A percentile compares a stretch with the other conserved stretches of the same genome.
Conservation (phyloP, 2,113 vertebrate species). For the Columba janthina region DNA sequence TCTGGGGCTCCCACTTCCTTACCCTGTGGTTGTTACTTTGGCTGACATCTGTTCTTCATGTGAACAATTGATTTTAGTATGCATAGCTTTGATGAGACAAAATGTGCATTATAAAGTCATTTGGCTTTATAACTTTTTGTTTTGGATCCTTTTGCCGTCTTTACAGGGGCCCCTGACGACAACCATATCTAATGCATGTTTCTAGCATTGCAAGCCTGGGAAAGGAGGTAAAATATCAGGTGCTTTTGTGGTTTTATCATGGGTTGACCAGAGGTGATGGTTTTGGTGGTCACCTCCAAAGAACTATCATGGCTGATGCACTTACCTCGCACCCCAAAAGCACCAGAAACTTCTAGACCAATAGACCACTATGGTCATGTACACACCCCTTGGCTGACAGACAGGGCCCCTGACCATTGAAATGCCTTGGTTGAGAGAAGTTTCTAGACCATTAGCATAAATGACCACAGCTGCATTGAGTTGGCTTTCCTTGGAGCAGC, state of each 20-base stretch:
- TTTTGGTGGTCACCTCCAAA: neutral
- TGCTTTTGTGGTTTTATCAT: neutral
- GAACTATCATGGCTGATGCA: too few relatives aligned
- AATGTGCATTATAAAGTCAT: neutral
- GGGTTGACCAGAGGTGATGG: accelerated
- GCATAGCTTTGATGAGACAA: neutral
- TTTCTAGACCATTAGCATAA: too few relatives aligned
- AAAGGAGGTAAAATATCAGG: neutral
- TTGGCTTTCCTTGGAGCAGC: too few relatives aligned
- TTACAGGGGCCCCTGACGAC: neutral
- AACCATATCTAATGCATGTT: neutral
- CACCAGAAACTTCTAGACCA: too few relatives aligned
- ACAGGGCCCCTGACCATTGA: too few relatives aligned
- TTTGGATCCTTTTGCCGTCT: neutral
- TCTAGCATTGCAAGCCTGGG: neutral
- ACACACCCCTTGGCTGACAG: too few relatives aligned
- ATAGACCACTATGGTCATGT: too few relatives aligned
- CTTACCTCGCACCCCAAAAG: too few relatives aligned
- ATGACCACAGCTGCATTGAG: too few relatives aligned
- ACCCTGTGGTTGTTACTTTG: neutral
- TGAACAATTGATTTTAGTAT: neutral
- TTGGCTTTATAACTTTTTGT: neutral
- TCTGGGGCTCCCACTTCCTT: neutral
- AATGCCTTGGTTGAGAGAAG: too few relatives aligned
- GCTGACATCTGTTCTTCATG: neutral